A percentile compares a stretch with the other conserved stretches of the same genome.
Conservation (phyloP, 2,797 vertebrate species). For the Nasua narica region DNA sequence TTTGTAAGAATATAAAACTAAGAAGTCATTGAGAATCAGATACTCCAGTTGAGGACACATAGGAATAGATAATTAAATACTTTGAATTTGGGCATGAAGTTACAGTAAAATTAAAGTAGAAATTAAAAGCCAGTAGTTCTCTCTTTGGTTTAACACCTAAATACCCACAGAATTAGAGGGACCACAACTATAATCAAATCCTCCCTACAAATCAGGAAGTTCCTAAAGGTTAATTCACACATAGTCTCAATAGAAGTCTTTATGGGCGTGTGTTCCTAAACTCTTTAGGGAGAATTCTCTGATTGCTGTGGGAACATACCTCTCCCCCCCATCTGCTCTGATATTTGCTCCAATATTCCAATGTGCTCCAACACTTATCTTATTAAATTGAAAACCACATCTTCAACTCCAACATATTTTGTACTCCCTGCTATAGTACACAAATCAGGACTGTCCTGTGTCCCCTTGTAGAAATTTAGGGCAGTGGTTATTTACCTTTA, state of each 20-base stretch:
- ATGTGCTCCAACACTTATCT: neutral
- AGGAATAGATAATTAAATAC: slow-evolving; percentile 7
- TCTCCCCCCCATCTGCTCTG: neutral
- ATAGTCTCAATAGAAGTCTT: neutral
- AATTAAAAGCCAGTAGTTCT: slow-evolving; percentile 41
- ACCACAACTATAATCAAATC: neutral
- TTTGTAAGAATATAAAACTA: slow-evolving; percentile 19
- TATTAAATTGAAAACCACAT: neutral
- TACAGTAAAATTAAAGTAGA: slow-evolving; percentile 44
- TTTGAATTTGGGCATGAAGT: neutral
- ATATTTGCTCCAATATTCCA: neutral
- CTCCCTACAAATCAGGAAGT: neutral
- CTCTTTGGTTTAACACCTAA: neutral
- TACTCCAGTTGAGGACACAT: neutral
- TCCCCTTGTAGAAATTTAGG: neutral
- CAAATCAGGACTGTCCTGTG: neutral
- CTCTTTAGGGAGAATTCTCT: neutral
- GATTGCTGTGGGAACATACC: neutral
- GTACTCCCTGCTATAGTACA: neutral
- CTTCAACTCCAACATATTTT: neutral
- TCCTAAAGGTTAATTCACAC: slow-evolving; percentile 33
- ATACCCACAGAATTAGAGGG: neutral
- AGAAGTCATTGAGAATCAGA: neutral
- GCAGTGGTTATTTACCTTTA: neutral
- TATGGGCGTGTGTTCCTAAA: neutral